phyloP scores from a whole-genome alignment of 1,140 invertebrate genomes.

The Chelonus insularis region DNA sequence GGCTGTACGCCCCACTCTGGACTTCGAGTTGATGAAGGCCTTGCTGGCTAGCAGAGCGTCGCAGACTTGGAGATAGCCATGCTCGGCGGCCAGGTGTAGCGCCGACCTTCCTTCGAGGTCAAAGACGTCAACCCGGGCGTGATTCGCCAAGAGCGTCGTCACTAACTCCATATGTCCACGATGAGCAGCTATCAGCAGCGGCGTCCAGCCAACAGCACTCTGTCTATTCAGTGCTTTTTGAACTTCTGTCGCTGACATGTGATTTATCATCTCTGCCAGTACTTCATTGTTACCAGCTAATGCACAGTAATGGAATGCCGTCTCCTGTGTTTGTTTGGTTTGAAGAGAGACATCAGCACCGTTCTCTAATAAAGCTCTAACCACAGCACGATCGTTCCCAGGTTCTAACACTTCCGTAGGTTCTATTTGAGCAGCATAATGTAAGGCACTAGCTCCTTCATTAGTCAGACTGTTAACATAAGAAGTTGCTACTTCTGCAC shows the following conservation, averaged over 20 bases:
- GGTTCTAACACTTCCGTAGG: constrained; percentile 73
- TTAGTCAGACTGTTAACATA: constrained; percentile 84
- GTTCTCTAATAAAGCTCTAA: constrained; percentile 83
- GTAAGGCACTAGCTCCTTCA: constrained; percentile 91
- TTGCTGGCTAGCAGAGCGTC: constrained; percentile 94
- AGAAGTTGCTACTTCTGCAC: constrained; percentile 68
- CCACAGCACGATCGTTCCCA: constrained; percentile 87
- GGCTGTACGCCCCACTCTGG: constrained; percentile 79
- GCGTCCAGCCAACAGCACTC: constrained; percentile 91
- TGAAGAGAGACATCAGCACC: constrained; percentile 85
- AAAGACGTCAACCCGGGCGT: constrained; percentile 98
- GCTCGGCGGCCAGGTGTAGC: constrained; percentile 92
- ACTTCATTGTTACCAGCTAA: constrained; percentile 95
- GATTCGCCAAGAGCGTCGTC: constrained; percentile 83
- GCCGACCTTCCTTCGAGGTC: constrained; percentile 94
- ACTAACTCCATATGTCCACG: constrained; percentile 81
- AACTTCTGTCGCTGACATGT: constrained; percentile 83
- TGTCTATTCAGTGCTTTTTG: constrained; percentile 94
- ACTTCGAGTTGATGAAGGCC: constrained; percentile 98
- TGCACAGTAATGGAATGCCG: constrained; percentile 93
- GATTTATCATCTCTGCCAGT: constrained; percentile 87
- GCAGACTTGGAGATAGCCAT: constrained; percentile 89
- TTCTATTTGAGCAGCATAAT: constrained; percentile 82
- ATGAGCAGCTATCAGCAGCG: constrained; percentile 88
- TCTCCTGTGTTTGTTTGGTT: constrained; percentile 87